Base-by-base conservation (phyloP, 2,888 invertebrate genomes). In the Drosophila tanythrix region DNA sequence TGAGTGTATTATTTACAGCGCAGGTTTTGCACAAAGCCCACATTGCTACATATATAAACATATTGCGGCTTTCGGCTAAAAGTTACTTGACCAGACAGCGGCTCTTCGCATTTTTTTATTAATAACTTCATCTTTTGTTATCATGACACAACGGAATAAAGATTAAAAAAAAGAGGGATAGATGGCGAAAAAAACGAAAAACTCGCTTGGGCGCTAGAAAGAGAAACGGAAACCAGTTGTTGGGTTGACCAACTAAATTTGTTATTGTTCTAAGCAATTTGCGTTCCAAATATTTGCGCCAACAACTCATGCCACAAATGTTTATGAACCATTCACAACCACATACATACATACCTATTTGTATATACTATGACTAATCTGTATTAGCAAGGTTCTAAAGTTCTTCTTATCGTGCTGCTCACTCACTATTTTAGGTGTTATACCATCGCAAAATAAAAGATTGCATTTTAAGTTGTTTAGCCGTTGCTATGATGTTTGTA, bases 181-280 rank as follows among this genome's bases (percentile, higher is more conserved):
- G 55, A n/a, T 27, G 56, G 18, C 27, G 59, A 56, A 46, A 52
- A 38, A 57, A 50, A 52, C 36, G 46, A 62, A 56, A 57, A 76
- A 66, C 76, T 57, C 21, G 58, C 70, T 63, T 52, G 52, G 51
- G 35, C 29, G 61, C 81, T 75, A 71, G 77, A 81, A 81, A 78
- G 78, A 81, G 77, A 76, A 78, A 78, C 77, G 81, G 58, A 81
- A 81, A 81, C 78, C 79, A 81, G 79, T 79, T 78, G 71, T 73
- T 67, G 63, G 50, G 31, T 55, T 78, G 71, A 65, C 77, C 81
- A 81, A 81, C 71, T 81, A 73, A 59, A 65, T 81, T 71, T 76
- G 81, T 78, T 78, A 78, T 77, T 77, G 81, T 78, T 76, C 77
- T 78, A 62, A 78, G 61, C 71, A 58, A 76, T 76, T 76, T 67